A percentile compares a stretch with the other conserved stretches of the same genome.
These are phyloP conservation scores for Tor tambroides DNA, from an alignment of 2,113 vertebrate genomes.

Conservation along the genomic window DNA sequence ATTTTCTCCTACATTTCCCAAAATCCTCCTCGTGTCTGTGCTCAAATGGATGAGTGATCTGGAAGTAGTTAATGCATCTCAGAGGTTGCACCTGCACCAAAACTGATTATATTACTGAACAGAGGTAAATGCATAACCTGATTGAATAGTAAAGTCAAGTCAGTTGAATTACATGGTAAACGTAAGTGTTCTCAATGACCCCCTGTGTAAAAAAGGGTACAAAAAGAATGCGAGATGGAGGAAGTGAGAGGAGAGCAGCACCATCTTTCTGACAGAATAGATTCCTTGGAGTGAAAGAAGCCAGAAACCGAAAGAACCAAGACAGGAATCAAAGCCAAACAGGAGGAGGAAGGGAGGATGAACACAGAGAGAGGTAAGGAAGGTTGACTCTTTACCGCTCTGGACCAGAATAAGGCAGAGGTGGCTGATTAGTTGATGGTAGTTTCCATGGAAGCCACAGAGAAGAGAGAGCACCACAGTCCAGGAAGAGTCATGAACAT, in stretches of 20 bases:
- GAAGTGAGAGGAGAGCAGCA: conserved; percentile 47
- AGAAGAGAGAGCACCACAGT: conserved; percentile 84
- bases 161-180: conserved; percentile 1
- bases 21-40: neutral
- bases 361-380: neutral
- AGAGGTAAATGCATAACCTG: conserved; percentile 29
- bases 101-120: neutral
- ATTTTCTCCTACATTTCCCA: conserved; percentile 15
- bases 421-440: conserved; percentile 69
- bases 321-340: neutral
- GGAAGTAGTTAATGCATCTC: conserved; percentile 53
- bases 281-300: conserved; percentile 14
- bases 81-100: neutral
- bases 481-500: conserved; percentile 70
- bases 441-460: too few relatives aligned
- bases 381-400: conserved; percentile 38
- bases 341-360: neutral
- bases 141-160: conserved; percentile 24
- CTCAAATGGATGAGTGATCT: conserved; percentile 8
- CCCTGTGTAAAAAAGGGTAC: neutral
- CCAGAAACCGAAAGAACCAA: conserved; percentile 18
- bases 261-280: conserved; percentile 51
- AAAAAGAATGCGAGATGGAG: neutral
- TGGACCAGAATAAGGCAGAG: conserved; percentile 72
- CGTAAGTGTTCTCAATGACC: neutral